These are phyloP conservation scores for Paraescarpia echinospica DNA, from an alignment of 1,140 invertebrate species.

Conservation along the genomic window DNA sequence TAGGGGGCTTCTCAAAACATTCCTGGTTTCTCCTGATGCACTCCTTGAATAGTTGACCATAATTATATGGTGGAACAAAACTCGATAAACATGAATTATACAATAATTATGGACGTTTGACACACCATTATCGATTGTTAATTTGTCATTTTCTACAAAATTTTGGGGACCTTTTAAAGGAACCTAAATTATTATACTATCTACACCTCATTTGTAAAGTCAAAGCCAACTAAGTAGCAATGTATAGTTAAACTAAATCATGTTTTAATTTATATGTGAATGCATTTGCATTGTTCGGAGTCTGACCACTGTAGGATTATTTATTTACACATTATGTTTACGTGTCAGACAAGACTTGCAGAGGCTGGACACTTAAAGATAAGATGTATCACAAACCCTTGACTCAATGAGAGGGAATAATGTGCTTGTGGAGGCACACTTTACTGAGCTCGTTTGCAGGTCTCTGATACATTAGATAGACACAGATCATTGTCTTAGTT, in stretches of 20 bases:
- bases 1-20: neutral
- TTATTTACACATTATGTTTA: neutral
- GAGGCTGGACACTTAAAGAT: neutral
- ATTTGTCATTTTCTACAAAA: too few relatives aligned
- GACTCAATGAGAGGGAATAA: neutral
- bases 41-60: too few relatives aligned
- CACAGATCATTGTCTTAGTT: too few relatives aligned
- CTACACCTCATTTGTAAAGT: too few relatives aligned
- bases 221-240: too few relatives aligned
- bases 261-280: neutral
- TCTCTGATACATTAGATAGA: neutral
- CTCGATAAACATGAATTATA: too few relatives aligned
- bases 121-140: too few relatives aligned
- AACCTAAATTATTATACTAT: too few relatives aligned
- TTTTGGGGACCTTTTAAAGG: too few relatives aligned
- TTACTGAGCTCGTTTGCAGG: neutral
- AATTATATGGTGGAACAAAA: too few relatives aligned
- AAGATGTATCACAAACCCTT: neutral
- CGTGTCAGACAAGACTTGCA: neutral
- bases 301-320: neutral
- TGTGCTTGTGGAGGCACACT: neutral
- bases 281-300: neutral
- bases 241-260: too few relatives aligned
- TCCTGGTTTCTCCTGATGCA: neutral
- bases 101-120: too few relatives aligned